Evolutionary conservation across 2,888 invertebrate species (phyloP), one percentile per base, ranked within the genome.

Genomic region (Megamerina dolium): DNA sequence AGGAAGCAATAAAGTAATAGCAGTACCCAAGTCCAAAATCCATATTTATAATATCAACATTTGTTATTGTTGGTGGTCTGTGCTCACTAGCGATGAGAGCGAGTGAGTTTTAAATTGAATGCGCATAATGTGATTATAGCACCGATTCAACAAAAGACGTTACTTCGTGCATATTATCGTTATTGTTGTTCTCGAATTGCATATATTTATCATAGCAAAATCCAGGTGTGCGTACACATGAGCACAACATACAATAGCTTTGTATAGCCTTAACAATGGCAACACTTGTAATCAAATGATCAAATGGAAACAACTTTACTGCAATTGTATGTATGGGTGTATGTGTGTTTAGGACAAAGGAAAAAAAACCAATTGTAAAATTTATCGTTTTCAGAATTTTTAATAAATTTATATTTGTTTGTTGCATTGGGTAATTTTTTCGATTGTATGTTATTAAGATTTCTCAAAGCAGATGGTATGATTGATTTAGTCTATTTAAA

Each of bases 311-410:
- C 20, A 45, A 41, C 34, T 42, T 14, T 42, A 30, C 20, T 18
- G 12, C 45, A 46, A 48, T 46, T 51, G 48, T 37, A 41, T 32
- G 26, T 29, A 30, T 9, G n/a, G n/a, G 29, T 29, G 13, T 48
- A 46, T 37, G 40, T 32, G 29, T 30, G 19, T 8, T n/a, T 20
- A 29, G 9, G 19, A n/a, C n/a, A n/a, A n/a, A n/a, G n/a, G n/a
- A n/a, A n/a, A n/a, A n/a, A 17, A 19, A 43, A 43, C 32, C 37
- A 43, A 37, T 27, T 45, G 41, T 13, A 40, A 34, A n/a, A 27
- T 37, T 43, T 43, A 41, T 14, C 37, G 46, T 43, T 46, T 47
- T 46, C 41, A 39, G 46, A 49, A 51, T 49, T 51, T 43, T 49
- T 49, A 51, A 51, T 47, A 47, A 43, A 47, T 51, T 51, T 49